These are phyloP conservation scores for Notodonta ziczac DNA, from an alignment of 2,888 invertebrate species.

Conservation along the genomic window DNA sequence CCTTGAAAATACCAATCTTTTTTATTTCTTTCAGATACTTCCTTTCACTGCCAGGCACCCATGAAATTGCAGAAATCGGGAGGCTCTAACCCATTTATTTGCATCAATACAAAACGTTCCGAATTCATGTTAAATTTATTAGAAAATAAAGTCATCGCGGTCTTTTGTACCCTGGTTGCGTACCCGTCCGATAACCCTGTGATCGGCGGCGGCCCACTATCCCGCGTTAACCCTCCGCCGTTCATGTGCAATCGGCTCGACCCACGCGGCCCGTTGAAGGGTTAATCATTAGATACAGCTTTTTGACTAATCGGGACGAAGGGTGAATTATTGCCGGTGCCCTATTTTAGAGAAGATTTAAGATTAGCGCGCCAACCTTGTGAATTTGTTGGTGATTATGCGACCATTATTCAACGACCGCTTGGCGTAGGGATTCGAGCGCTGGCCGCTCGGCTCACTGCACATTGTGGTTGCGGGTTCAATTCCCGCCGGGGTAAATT, in stretches of 20 bases:
- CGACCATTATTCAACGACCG: too few relatives aligned
- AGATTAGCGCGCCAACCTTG: not conserved
- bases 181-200: conserved; percentile 28
- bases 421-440: too few relatives aligned
- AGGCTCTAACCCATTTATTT: not conserved
- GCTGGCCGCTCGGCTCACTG: too few relatives aligned
- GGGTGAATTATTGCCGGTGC: conserved; percentile 31
- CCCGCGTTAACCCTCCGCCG: conserved; percentile 34
- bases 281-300: conserved; percentile 50
- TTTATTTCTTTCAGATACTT: not conserved
- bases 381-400: too few relatives aligned
- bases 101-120: conserved; percentile 16
- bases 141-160: conserved; percentile 48
- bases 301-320: conserved; percentile 45
- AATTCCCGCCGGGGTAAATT: too few relatives aligned
- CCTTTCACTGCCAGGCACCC: too few relatives aligned
- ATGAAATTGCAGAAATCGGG: not conserved
- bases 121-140: conserved; percentile 47
- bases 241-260: conserved; percentile 49
- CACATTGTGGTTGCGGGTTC: too few relatives aligned
- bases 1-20: too few relatives aligned
- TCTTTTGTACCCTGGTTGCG: conserved; percentile 45
- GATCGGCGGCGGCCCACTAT: conserved; percentile 41
- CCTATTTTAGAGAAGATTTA: conserved; percentile 3
- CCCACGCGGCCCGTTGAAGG: conserved; percentile 46